phyloP scores from a whole-genome alignment of 2,797 vertebrate genomes.

The Sebastes trivittatus region DNA sequence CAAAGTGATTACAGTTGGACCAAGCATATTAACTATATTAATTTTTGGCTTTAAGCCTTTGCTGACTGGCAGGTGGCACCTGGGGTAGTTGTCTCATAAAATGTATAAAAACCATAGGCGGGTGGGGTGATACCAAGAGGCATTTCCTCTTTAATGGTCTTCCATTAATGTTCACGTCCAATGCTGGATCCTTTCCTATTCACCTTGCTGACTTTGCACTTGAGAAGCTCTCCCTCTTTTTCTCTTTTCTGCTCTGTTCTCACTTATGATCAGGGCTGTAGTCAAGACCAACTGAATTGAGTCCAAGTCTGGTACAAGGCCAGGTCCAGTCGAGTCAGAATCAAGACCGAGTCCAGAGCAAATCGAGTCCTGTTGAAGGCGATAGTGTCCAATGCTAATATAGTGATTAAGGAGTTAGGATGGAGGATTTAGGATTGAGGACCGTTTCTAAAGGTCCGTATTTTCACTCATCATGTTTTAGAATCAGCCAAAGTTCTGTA shows the following conservation, averaged over 20 bases:
- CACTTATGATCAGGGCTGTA: neutral
- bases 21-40: constrained; percentile 40
- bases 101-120: constrained; percentile 47
- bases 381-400: too few relatives aligned
- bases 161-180: constrained; percentile 45
- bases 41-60: constrained; percentile 59
- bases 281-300: neutral
- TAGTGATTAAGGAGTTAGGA: too few relatives aligned
- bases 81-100: constrained; percentile 60
- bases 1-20: constrained; percentile 42
- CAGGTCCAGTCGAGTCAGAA: too few relatives aligned
- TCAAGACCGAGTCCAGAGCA: neutral
- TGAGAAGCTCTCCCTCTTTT: neutral
- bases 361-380: too few relatives aligned
- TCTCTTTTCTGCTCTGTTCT: constrained; percentile 1
- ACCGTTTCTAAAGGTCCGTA: too few relatives aligned
- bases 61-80: constrained; percentile 66
- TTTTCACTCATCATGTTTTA: too few relatives aligned
- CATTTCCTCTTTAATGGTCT: constrained; percentile 61
- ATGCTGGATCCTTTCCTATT: constrained; percentile 37
- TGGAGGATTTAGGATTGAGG: too few relatives aligned
- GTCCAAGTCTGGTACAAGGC: too few relatives aligned
- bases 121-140: constrained; percentile 39
- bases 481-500: too few relatives aligned
- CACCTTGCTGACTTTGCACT: constrained; percentile 54